These are phyloP conservation scores for Antheraea yamamai DNA, from an alignment of 2,888 invertebrate genomes.

Conservation along the genomic window DNA sequence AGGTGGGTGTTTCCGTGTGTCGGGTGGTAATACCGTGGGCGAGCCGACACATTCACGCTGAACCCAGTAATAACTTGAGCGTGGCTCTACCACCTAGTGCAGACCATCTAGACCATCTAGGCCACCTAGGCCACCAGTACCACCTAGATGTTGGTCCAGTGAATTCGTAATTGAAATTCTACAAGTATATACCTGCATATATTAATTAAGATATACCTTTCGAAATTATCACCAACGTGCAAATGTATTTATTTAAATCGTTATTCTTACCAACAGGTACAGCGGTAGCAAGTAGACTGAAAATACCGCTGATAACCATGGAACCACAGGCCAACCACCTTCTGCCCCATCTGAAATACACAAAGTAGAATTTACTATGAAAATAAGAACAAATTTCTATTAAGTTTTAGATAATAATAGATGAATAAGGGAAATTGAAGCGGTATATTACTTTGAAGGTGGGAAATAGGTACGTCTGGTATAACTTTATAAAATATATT, in stretches of 20 bases:
- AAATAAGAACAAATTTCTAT: background rate
- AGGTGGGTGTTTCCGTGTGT: no score
- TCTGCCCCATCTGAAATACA: slow-evolving; percentile 85
- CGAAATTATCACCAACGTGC: background rate
- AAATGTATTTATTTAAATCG: background rate
- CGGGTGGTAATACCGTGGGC: no score
- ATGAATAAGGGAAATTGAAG: background rate
- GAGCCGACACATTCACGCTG: no score
- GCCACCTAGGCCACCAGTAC: no score
- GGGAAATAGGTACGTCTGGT: background rate
- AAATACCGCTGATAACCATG: slow-evolving; percentile 90
- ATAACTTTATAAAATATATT: background rate
- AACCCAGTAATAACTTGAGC: no score
- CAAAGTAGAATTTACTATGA: background rate
- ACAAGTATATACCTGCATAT: no score
- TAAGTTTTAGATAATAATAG: background rate
- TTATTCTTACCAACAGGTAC: slow-evolving; percentile 85
- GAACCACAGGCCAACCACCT: slow-evolving; percentile 93
- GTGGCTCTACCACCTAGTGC: no score
- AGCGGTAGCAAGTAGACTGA: slow-evolving; percentile 89
- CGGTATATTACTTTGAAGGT: background rate
- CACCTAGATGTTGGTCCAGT: no score
- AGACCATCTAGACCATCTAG: no score
- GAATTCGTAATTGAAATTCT: no score
- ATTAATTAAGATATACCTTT: no score